Evolutionary conservation across 2,888 invertebrate species (phyloP).

Genomic region (Ennomos quercinarius): DNA sequence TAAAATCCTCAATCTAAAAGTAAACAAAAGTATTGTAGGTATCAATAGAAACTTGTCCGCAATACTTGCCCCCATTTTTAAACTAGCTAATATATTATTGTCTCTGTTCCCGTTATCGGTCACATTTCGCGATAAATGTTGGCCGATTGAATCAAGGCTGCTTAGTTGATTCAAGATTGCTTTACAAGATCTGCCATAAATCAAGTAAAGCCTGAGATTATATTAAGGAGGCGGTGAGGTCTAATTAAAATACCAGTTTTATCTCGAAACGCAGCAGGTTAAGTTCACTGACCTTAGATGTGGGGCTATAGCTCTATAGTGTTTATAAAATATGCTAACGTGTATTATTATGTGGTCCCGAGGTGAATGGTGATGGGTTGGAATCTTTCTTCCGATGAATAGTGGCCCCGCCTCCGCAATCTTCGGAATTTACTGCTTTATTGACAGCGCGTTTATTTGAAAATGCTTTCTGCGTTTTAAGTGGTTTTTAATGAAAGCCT

Average conservation of each 20-base stretch:
- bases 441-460: conserved; percentile 28
- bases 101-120: conserved; percentile 38
- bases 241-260: conserved; percentile 28
- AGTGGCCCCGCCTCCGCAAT: conserved; percentile 50
- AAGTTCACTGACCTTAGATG: conserved; percentile 47
- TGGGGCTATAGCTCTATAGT: conserved; percentile 46
- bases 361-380: conserved; percentile 47
- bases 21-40: conserved; percentile 29
- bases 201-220: conserved; percentile 14
- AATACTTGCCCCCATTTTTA: conserved; percentile 35
- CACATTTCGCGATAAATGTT: conserved; percentile 38
- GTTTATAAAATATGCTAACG: conserved; percentile 54
- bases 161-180: conserved; percentile 33
- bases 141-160: conserved; percentile 47
- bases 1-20: conserved; percentile 15
- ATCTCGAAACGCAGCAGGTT: conserved; percentile 27
- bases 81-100: conserved; percentile 29
- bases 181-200: conserved; percentile 32
- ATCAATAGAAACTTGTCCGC: conserved; percentile 29
- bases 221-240: conserved; percentile 19
- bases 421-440: conserved; percentile 35
- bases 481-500: conserved; percentile 11
- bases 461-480: conserved; percentile 27
- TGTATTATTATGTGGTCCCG: conserved; percentile 44
- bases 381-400: conserved; percentile 51